Evolutionary conservation across 1,140 invertebrate species (phyloP), one percentile per base, ranked within the genome.

Genomic region (Aphaenogaster ashmeadi): DNA sequence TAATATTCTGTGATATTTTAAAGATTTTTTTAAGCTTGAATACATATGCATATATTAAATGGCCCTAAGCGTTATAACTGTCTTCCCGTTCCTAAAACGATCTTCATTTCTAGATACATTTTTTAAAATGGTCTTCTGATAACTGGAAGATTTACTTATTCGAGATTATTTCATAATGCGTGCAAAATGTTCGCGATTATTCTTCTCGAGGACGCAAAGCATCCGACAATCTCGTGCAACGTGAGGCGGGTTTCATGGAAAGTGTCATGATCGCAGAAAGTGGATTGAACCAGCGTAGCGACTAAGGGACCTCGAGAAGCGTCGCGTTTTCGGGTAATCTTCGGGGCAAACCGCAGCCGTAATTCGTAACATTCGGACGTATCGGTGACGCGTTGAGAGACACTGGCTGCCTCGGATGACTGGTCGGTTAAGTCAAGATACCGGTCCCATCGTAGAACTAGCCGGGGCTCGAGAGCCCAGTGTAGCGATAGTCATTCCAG

Each of bases 341-440:
- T 56, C 13, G 9, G n/a, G 47, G 8, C 27, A n/a, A 77, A 13
- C 7, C 27, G 13, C n/a, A 27, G 2, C 27, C n/a, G 13, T 44
- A 62, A 84, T 47, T 58, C 38, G 58, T 67, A 83, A 56, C 41
- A 80, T 71, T 52, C 33, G 38, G 62, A 9, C 78, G 38, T 18
- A 15, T 81, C 33, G 41, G 36, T 71, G 36, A 56, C 50, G 52
- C 69, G 87, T 91, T 94, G 93, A 94, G 94, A 91, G 85, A 92
- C 93, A 93, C 94, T 94, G 94, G 36, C 71, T 71, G 88, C 87
- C 84, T 71, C 87, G 91, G 88, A 92, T 89, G 91, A 90, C 90
- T 81, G 88, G 85, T 91, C 74, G 88, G 91, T 86, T 91, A 87
- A 93, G 93, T 93, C 92, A 91, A 93, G 93, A 94, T 94, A 94